Percentiles rank a stretch among this genome's conserved stretches.
Conservation (phyloP, 2,888 invertebrate genomes). For the Spodoptera littoralis region DNA sequence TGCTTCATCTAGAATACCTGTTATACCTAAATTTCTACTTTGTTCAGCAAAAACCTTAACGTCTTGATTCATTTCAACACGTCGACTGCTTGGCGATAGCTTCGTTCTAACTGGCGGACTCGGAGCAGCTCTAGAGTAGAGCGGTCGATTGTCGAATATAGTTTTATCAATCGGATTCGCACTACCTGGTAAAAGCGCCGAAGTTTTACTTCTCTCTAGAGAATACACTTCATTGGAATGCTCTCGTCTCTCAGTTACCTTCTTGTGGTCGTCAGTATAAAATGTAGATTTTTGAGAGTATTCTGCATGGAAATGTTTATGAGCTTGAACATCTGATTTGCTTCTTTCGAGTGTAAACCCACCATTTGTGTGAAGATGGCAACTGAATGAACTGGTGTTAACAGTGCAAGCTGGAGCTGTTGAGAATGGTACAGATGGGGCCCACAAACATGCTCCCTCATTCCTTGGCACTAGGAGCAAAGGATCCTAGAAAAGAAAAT, state of each 20-base stretch:
- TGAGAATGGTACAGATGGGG: conserved; percentile 82
- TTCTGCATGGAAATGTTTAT: conserved; percentile 70
- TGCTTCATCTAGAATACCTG: conserved; percentile 75
- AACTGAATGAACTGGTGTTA: conserved; percentile 81
- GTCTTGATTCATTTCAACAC: conserved; percentile 66
- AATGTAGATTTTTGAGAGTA: conserved; percentile 76
- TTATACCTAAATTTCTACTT: conserved; percentile 71
- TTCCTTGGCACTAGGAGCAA: conserved; percentile 90
- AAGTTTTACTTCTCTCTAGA: conserved; percentile 83
- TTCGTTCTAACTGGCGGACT: conserved; percentile 84
- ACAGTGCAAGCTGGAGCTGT: conserved; percentile 80
- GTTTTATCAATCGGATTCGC: conserved; percentile 71
- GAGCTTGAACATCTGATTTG: conserved; percentile 82
- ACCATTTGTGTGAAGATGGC: conserved; percentile 82
- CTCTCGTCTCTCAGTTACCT: conserved; percentile 53
- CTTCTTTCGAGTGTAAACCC: conserved; percentile 82
- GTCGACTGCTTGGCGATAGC: conserved; percentile 71
- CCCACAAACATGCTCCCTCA: conserved; percentile 88
- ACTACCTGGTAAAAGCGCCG: conserved; percentile 71
- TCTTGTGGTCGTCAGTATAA: conserved; percentile 71
- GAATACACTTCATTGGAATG: conserved; percentile 65
- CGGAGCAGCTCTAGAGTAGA: conserved; percentile 80
- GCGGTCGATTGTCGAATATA: conserved; percentile 81
- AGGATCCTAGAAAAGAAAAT: conserved; percentile 80
- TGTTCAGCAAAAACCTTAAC: conserved; percentile 70